Conservation (phyloP, 1,140 invertebrate species). For the Subanguina moxae region DNA sequence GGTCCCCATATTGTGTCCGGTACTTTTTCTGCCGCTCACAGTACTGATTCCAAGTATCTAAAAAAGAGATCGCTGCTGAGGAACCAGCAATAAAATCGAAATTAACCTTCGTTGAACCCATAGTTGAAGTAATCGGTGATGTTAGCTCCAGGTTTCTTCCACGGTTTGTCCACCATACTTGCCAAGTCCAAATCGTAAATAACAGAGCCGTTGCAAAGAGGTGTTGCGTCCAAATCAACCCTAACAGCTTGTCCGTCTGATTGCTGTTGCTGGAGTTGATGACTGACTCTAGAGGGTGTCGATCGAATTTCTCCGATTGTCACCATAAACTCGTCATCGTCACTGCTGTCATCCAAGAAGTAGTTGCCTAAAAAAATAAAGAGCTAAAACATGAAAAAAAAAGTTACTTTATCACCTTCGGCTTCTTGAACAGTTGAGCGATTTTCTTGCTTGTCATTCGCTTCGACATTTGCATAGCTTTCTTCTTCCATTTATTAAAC, state of each 20-base stretch:
- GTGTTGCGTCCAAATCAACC: slow-evolving; percentile 37
- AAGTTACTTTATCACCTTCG: no score
- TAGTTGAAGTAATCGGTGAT: slow-evolving; percentile 59
- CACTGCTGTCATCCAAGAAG: slow-evolving; percentile 55
- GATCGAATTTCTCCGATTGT: slow-evolving; percentile 38
- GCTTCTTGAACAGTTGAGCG: no score
- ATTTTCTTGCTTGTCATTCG: no score
- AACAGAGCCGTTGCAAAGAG: slow-evolving; percentile 59
- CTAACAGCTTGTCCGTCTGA: not conserved
- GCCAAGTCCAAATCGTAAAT: slow-evolving; percentile 57
- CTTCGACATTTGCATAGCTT: no score
- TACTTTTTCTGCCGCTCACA: slow-evolving; percentile 89
- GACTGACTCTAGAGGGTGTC: slow-evolving; percentile 8
- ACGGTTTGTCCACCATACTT: slow-evolving; percentile 86
- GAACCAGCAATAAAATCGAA: slow-evolving; percentile 85
- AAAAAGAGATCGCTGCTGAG: slow-evolving; percentile 15
- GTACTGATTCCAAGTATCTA: slow-evolving; percentile 94
- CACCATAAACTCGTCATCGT: slow-evolving; percentile 36
- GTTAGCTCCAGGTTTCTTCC: slow-evolving; percentile 80
- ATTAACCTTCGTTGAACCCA: slow-evolving; percentile 65
- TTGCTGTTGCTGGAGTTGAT: slow-evolving; percentile 17
- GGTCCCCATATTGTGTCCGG: slow-evolving; percentile 62
- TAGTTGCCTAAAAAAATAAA: slow-evolving; percentile 61
- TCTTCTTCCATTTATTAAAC: no score
- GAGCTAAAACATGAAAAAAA: no score